These are phyloP conservation scores for Cetonia aurata DNA, from an alignment of 2,888 invertebrate species.

Conservation along the genomic window DNA sequence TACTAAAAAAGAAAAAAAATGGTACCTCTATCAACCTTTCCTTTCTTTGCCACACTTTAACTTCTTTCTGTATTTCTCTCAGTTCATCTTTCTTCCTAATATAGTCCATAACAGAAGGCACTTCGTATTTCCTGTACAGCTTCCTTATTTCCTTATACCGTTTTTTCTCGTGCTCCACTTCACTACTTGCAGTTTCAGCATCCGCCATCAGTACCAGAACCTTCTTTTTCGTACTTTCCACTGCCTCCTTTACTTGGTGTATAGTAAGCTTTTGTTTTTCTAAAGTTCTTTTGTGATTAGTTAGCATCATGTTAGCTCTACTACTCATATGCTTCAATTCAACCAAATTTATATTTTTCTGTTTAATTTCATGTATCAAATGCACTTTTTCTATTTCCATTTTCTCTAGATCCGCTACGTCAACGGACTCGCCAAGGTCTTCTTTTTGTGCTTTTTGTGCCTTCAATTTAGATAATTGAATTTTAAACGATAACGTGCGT, in stretches of 20 bases:
- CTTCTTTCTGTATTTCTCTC: conserved; percentile 64
- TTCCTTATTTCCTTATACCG: conserved; percentile 64
- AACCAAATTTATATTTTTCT: conserved; percentile 68
- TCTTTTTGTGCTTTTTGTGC: conserved; percentile 70
- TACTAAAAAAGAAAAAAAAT: too few relatives aligned
- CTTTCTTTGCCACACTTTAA: conserved; percentile 54
- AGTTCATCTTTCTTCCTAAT: conserved; percentile 69
- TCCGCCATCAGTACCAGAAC: conserved; percentile 67
- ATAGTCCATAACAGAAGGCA: conserved; percentile 73
- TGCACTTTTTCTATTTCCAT: conserved; percentile 73
- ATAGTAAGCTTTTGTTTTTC: conserved; percentile 64
- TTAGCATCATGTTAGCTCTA: conserved; percentile 70
- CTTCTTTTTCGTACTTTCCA: conserved; percentile 64
- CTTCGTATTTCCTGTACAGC: conserved; percentile 65
- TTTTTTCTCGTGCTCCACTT: conserved; percentile 64
- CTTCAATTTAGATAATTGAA: conserved; percentile 69
- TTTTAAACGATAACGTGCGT: conserved; percentile 66
- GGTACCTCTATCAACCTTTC: conserved; percentile 47
- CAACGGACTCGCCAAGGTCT: conserved; percentile 71
- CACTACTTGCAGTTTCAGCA: conserved; percentile 61
- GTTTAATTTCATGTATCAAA: conserved; percentile 68
- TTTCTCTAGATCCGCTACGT: conserved; percentile 75
- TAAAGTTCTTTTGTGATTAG: conserved; percentile 71
- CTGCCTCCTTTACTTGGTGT: conserved; percentile 58
- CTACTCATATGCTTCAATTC: conserved; percentile 73